Evolutionary conservation across 2,888 invertebrate genomes (phyloP).

Genomic region (Dryomyza anilis): DNA sequence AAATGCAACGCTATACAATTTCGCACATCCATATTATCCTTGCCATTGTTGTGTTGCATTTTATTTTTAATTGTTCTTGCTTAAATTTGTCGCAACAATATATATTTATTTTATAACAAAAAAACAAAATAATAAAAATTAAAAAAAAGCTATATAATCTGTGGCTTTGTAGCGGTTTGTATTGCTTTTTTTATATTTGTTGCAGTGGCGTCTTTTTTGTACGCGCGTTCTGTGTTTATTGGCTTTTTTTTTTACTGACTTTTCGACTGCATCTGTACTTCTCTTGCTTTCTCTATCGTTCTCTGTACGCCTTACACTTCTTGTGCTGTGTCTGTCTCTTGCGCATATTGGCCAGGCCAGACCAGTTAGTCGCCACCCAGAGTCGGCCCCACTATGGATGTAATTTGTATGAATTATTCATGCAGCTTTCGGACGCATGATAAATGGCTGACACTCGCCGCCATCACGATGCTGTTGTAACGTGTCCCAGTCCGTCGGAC

Average conservation of each 20-base stretch:
- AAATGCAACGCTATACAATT: neutral
- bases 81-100: slow-evolving; percentile 11
- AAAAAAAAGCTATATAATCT: slow-evolving; percentile 27
- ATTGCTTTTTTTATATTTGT: neutral
- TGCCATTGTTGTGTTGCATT: slow-evolving; percentile 30
- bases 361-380: too few relatives aligned
- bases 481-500: neutral
- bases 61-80: neutral
- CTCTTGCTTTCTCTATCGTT: neutral
- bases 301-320: neutral
- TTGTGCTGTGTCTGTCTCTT: neutral
- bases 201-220: neutral
- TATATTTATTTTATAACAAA: slow-evolving; percentile 22
- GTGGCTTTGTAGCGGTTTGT: slow-evolving; percentile 11
- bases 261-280: too few relatives aligned
- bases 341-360: neutral
- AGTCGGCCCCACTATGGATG: too few relatives aligned
- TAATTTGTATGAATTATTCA: slow-evolving; percentile 39
- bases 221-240: too few relatives aligned
- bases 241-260: too few relatives aligned
- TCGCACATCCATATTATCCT: neutral
- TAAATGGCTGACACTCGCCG: slow-evolving; percentile 32
- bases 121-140: neutral
- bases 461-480: neutral
- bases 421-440: slow-evolving; percentile 36